Evolutionary conservation across 2,888 invertebrate genomes (phyloP), one percentile per base, ranked within the genome.

Genomic region (Drosophila incognita): DNA sequence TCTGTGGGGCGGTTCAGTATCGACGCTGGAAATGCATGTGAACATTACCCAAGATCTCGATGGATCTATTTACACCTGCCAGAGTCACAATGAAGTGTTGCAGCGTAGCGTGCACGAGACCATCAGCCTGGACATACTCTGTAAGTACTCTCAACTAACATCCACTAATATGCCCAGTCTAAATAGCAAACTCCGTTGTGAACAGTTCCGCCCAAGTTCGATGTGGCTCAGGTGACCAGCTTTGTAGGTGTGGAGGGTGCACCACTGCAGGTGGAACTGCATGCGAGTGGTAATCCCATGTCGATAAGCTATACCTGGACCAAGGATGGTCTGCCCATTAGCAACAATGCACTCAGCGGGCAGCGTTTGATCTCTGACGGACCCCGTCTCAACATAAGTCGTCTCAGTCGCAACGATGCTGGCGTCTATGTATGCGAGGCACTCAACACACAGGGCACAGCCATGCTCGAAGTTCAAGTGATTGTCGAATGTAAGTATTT

Each of bases 41-140:
- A 92, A 92, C 53, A 92, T 92, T 13, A 92, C 92, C 6, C 92
- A 92, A 61, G 92, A 92, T 62, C 88, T 92, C 52, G 92, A 92
- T 59, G 92, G 92, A 27, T 91, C 92, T 29, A 75, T 91, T 66
- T 92, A 92, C 70, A 92, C 92, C 10, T 92, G 92, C n/a, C 92
- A 92, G 69, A 92, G 92, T 21, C 91, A 91, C 66, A 92, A 92
- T 63, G 92, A 92, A 65, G 91, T 92, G 2, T 53, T 92, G 66
- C 92, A 92, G 60, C 86, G 92, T 21, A 92, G 92, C 58, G 92
- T 91, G 0, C 92, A 92, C 46, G 92, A 92, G 69, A 92, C 92
- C 38, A 87, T 92, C 33, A 92, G 81, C 60, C 79, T 92, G 73
- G 92, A 92, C 63, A 92, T 92, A 74, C 87, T 92, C 36, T 92